A percentile compares a stretch with the other conserved stretches of the same genome.
phyloP scores from a whole-genome alignment of 2,113 vertebrate species.

The Copsychus sechellarum region DNA sequence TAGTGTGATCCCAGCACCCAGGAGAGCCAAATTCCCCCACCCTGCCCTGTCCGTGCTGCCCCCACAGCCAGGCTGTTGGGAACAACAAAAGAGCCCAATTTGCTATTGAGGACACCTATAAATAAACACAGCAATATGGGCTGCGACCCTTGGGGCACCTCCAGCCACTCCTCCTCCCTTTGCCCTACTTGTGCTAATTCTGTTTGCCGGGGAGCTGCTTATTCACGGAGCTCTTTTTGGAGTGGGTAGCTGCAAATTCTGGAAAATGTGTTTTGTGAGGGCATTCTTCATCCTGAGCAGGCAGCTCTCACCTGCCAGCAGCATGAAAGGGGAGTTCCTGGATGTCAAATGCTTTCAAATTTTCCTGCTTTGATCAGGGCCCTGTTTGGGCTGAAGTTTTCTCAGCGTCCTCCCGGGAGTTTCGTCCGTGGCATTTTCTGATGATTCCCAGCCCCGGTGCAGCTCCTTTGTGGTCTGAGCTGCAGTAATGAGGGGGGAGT shows the following conservation, averaged over 20 bases:
- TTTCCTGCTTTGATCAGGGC: neutral
- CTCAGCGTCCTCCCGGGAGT: rapidly evolving
- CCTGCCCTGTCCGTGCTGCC: neutral
- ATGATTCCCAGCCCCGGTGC: neutral
- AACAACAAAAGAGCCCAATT: neutral
- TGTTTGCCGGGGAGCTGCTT: neutral
- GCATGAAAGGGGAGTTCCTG: neutral
- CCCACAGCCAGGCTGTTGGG: rapidly evolving
- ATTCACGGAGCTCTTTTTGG: neutral
- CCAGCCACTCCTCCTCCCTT: neutral
- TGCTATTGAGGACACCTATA: neutral
- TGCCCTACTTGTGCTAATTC: constrained; percentile 11
- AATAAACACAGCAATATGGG: neutral
- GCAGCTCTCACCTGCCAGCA: neutral
- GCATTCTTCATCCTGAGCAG: neutral
- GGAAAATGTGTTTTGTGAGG: neutral
- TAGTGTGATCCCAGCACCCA: neutral
- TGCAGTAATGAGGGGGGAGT: neutral
- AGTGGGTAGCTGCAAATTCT: neutral
- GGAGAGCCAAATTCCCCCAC: neutral
- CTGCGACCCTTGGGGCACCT: neutral
- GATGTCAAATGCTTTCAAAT: neutral
- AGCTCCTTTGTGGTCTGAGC: neutral
- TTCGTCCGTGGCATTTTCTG: rapidly evolving
- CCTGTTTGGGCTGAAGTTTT: neutral